Base-by-base conservation (phyloP, 2,113 vertebrate genomes). In the Daubentonia madagascariensis region DNA sequence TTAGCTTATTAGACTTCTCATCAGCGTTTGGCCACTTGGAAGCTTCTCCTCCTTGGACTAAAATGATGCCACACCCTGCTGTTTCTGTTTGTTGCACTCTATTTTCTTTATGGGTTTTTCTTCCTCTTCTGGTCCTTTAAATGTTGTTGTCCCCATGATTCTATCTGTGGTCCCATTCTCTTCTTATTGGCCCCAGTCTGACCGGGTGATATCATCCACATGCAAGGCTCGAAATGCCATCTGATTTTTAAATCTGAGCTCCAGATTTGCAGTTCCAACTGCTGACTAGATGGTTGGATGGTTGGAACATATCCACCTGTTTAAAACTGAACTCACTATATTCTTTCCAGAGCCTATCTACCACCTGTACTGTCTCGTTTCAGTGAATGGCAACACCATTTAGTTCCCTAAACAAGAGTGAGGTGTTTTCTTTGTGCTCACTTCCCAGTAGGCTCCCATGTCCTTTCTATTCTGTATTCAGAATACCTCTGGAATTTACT, bases 191-290 rank as follows among this genome's bases (percentile, higher is more conserved):
- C 11, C 6, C 23, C 4, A n/a, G 52, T 68, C 35, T 37, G 87
- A 63, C 70, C 30, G 13, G 30, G 30, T 12, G 1, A 85, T 63
- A 54, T 84, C n/a, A 70, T 43, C 68, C 70, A 65, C 14, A 91
- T 8, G 23, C 3, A 12, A 54, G 59, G 2, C 61, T 83, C 85
- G 61, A 92, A 88, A 93, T 40, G 35, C 20, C 65, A n/a, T 61
- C 48, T 73, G 70, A 70, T 78, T 92, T 95, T 91, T 95, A 52
- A 81, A 37, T 83, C 65, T 95, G 87, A 72, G 57, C n/a, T 85
- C 45, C 67, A 78, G 63, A 78, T 89, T 91, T 81, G 12, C 18
- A 59, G 68, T 52, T 73, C 48, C 61, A 78, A 48, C 50, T 25
- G 5, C 22, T 23, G 1, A 61, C 35, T 89, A 59, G 28, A 88